phyloP scores from a whole-genome alignment of 2,888 invertebrate genomes.

The Lepidochrysops patricia region DNA sequence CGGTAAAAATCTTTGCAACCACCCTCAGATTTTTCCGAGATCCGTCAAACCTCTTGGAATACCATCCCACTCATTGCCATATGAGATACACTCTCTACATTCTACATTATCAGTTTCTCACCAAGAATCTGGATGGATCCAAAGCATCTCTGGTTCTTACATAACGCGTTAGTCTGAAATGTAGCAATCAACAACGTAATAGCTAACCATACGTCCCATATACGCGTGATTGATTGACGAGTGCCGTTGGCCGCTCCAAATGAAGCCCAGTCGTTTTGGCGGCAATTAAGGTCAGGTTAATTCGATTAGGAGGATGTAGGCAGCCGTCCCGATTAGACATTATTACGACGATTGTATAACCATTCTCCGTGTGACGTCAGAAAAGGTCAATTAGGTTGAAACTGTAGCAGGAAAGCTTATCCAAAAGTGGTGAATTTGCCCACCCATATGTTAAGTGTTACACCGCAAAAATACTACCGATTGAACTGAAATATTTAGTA shows the following conservation, averaged over 20 bases:
- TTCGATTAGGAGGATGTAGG: constrained; percentile 5
- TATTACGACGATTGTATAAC: not conserved
- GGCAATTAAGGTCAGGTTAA: constrained; percentile 8
- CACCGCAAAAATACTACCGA: too few species aligned
- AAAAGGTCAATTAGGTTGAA: not conserved
- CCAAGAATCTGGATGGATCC: not conserved
- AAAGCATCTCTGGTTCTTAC: not conserved
- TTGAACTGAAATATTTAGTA: too few species aligned
- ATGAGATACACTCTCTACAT: too few species aligned
- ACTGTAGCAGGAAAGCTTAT: not conserved
- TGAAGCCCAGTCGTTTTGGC: constrained; percentile 3
- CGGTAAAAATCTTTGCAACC: too few species aligned
- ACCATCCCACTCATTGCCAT: too few species aligned
- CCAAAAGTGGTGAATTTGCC: not conserved
- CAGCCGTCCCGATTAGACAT: constrained; percentile 1
- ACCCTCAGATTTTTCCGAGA: too few species aligned
- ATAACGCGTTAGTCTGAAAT: not conserved
- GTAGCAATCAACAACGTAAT: not conserved
- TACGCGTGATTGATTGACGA: not conserved
- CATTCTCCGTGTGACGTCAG: not conserved
- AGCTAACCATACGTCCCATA: not conserved
- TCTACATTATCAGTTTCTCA: too few species aligned
- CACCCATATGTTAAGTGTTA: too few species aligned
- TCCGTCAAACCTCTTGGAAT: too few species aligned
- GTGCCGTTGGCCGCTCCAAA: not conserved